These are phyloP conservation scores for Chionoecetes opilio DNA, from an alignment of 1,140 invertebrate genomes.

Conservation along the genomic window DNA sequence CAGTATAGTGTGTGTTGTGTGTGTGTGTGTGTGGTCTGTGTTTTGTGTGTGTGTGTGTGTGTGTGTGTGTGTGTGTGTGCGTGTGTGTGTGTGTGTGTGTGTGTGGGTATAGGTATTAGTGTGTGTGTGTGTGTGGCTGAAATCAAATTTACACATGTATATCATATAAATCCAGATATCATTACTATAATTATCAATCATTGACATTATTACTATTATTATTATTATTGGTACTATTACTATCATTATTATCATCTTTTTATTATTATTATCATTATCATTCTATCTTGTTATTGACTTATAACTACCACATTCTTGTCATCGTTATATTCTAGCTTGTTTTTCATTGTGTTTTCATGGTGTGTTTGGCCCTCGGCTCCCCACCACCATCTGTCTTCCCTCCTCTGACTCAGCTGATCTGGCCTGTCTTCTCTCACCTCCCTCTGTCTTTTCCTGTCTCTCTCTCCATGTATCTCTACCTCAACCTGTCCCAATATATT, in stretches of 20 bases:
- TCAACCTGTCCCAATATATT: neutral
- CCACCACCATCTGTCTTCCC: neutral
- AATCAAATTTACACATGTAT: too few species aligned
- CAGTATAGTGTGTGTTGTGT: too few species aligned
- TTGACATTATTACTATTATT: neutral
- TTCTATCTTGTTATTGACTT: neutral
- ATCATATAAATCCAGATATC: too few species aligned
- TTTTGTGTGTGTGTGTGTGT: too few species aligned
- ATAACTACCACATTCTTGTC: too few species aligned
- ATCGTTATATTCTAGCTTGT: neutral
- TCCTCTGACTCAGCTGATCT: constrained; percentile 53
- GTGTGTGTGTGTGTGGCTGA: neutral
- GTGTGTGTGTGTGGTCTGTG: too few species aligned
- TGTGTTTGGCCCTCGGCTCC: neutral
- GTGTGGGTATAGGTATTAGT: too few species aligned
- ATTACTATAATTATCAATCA: neutral
- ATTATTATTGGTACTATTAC: neutral
- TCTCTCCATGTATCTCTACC: constrained; percentile 1
- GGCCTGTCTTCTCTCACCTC: neutral
- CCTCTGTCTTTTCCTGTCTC: neutral
- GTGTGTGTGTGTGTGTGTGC: too few species aligned
- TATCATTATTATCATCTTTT: neutral
- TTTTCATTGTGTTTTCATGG: neutral
- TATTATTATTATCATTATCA: neutral
- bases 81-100: too few species aligned